A percentile compares a stretch with the other conserved stretches of the same genome.
Conservation (phyloP, 2,797 vertebrate genomes). For the Telmatherina bonti region DNA sequence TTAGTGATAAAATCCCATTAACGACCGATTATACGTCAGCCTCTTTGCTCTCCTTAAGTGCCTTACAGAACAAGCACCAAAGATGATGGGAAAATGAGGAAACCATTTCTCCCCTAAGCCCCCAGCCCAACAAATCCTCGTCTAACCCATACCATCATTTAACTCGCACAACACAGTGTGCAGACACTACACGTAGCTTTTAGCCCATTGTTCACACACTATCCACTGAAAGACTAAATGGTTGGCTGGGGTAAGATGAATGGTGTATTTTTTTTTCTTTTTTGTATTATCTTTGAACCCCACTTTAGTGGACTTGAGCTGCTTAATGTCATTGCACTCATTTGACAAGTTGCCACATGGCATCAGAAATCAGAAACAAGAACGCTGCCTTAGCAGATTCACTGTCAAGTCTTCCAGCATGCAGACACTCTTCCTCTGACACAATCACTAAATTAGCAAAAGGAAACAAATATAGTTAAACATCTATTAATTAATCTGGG, state of each 20-base stretch:
- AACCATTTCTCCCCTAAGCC: conserved; percentile 35
- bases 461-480: conserved; percentile 27
- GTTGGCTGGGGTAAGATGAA: conserved; percentile 7
- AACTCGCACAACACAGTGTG: conserved; percentile 34
- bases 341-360: conserved; percentile 54
- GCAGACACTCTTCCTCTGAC: conserved; percentile 27
- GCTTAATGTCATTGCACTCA: conserved; percentile 32
- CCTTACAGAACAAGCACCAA: conserved; percentile 38
- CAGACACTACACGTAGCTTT: conserved; percentile 13
- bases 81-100: conserved; percentile 55
- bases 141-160: conserved; percentile 39
- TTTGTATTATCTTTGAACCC: not conserved
- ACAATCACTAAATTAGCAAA: conserved; percentile 42
- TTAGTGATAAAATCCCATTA: conserved; percentile 73
- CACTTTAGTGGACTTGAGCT: conserved; percentile 1
- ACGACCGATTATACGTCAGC: conserved; percentile 55
- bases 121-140: conserved; percentile 19
- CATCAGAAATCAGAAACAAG: conserved; percentile 54
- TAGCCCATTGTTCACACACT: conserved; percentile 40
- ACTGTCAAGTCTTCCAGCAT: conserved; percentile 16
- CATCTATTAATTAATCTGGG: conserved; percentile 34
- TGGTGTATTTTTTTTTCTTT: conserved; percentile 5
- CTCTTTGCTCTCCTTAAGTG: conserved; percentile 35
- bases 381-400: conserved; percentile 40
- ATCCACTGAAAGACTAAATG: conserved; percentile 37